Evolutionary conservation across 2,888 invertebrate species (phyloP).

Genomic region (Steinernema hermaphroditum): DNA sequence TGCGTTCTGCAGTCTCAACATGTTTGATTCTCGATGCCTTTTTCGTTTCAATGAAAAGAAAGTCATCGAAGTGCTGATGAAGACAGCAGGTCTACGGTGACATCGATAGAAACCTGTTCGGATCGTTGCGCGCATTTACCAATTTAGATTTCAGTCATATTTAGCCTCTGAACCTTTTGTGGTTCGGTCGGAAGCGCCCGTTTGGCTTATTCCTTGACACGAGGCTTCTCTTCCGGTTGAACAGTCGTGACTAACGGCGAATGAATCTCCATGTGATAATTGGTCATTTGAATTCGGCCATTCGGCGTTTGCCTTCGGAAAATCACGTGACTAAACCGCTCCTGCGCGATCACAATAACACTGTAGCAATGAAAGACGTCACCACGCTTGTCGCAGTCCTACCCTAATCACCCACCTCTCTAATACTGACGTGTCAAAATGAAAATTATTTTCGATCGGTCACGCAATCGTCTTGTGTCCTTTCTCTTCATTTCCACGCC

Average conservation of each 20-base stretch:
- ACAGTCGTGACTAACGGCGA: background rate
- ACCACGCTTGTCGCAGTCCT: background rate
- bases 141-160: background rate
- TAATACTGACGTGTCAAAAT: background rate
- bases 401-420: background rate
- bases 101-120: conserved; percentile 17
- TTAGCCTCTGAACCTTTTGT: background rate
- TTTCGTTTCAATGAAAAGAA: conserved; percentile 22
- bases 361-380: background rate
- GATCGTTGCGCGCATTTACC: background rate
- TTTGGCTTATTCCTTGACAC: background rate
- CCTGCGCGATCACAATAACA: background rate
- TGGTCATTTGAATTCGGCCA: background rate
- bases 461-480: background rate
- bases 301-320: background rate
- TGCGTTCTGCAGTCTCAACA: conserved; percentile 1
- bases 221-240: background rate
- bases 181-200: background rate
- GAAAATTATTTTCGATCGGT: conserved; percentile 14
- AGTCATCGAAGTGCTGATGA: background rate
- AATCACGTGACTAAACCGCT: conserved; percentile 14
- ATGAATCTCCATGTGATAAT: background rate
- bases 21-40: background rate
- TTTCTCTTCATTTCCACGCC: background rate
- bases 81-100: background rate